Percentiles rank a stretch among this genome's conserved stretches.
Conservation (phyloP, 2,113 vertebrate genomes). For the Nothoprocta perdicaria region DNA sequence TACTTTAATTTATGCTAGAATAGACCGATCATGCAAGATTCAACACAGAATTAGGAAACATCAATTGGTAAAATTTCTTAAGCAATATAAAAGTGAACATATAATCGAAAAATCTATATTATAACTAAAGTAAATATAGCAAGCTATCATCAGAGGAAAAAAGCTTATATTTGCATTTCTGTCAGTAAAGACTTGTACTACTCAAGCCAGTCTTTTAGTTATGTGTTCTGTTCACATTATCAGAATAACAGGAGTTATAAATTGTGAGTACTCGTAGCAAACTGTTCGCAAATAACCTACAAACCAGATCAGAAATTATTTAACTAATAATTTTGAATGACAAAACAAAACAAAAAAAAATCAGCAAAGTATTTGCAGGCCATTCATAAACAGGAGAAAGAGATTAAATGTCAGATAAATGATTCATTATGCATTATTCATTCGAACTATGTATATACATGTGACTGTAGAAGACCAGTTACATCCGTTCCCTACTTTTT, state of each 20-base stretch:
- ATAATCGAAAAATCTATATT: background rate
- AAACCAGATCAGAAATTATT: slow-evolving; percentile 25
- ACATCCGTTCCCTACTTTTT: background rate
- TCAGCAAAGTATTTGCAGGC: background rate
- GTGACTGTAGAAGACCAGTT: slow-evolving; percentile 19
- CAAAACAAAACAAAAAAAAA: background rate
- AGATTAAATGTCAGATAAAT: slow-evolving; percentile 41
- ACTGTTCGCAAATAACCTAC: slow-evolving; percentile 25
- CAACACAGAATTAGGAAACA: background rate
- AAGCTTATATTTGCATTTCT: background rate
- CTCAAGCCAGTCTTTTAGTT: background rate
- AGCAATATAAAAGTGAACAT: background rate
- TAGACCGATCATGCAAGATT: background rate
- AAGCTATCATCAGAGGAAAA: background rate
- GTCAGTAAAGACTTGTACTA: background rate
- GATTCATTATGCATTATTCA: slow-evolving; percentile 49
- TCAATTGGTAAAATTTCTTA: background rate
- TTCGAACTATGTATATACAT: slow-evolving; percentile 34
- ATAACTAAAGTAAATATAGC: background rate
- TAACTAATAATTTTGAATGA: background rate
- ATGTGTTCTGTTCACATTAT: background rate
- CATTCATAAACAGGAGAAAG: slow-evolving; percentile 47
- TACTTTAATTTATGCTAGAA: background rate
- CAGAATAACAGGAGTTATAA: background rate
- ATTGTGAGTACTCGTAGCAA: background rate